Evolutionary conservation across 2,888 invertebrate genomes (phyloP).

Genomic region (Habroteleia sp.): DNA sequence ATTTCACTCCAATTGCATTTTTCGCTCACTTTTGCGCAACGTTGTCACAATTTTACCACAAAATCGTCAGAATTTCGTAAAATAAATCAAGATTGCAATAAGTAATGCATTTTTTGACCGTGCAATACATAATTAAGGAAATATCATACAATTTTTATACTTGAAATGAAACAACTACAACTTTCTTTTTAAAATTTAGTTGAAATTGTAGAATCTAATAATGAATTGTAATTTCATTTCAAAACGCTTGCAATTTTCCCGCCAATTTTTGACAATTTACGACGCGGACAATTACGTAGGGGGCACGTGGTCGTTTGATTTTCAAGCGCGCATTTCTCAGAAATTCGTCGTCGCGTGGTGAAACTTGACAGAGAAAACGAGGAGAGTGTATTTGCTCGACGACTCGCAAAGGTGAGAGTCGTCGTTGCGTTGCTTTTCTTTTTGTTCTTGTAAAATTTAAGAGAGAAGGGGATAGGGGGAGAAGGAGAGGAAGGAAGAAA

Average conservation of each 20-base stretch:
- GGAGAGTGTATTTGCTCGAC: conserved; percentile 65
- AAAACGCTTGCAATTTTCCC: too few species aligned
- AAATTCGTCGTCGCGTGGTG: conserved; percentile 43
- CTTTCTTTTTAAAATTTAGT: too few species aligned
- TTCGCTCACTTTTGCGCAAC: conserved; percentile 5
- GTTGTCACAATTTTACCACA: conserved; percentile 11
- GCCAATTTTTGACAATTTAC: conserved; percentile 43
- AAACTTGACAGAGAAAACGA: conserved; percentile 67
- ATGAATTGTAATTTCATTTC: too few species aligned
- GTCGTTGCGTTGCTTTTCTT: conserved; percentile 56
- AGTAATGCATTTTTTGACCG: too few species aligned
- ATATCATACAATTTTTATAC: too few species aligned
- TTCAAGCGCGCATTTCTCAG: conserved; percentile 31
- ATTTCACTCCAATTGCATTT: conserved; percentile 1
- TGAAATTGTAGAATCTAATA: too few species aligned
- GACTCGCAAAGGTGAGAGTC: conserved; percentile 67
- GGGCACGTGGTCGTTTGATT: conserved; percentile 43
- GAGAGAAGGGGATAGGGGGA: conserved; percentile 12
- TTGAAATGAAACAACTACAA: too few species aligned
- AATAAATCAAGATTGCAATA: background rate
- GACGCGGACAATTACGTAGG: background rate
- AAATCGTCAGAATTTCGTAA: background rate
- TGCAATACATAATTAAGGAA: too few species aligned
- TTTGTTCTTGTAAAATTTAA: conserved; percentile 44
- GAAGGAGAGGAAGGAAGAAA: too few species aligned